Evolutionary conservation across 2,888 invertebrate species (phyloP).

Genomic region (Chloromyia formosa): DNA sequence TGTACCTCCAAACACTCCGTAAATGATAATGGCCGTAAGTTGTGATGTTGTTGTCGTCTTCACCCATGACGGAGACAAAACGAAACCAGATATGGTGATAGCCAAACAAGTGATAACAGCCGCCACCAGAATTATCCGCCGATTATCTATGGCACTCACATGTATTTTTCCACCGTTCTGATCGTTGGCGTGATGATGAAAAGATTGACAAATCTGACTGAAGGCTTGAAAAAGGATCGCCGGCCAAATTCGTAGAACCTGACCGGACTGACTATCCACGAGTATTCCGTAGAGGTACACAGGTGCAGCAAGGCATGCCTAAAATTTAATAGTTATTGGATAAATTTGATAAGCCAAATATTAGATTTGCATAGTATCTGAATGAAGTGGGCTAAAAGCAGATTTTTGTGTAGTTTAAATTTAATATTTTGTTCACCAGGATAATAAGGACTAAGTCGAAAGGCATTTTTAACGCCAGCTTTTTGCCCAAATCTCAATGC

Average conservation of each 20-base stretch:
- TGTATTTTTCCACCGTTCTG: slow-evolving; percentile 55
- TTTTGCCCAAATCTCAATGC: too few relatives aligned
- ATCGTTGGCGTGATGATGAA: slow-evolving; percentile 60
- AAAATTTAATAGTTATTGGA: slow-evolving; percentile 7
- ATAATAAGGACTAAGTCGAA: too few relatives aligned
- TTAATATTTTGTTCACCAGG: too few relatives aligned
- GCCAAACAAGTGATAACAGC: slow-evolving; percentile 59
- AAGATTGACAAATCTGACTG: slow-evolving; percentile 60
- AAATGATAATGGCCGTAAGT: slow-evolving; percentile 60
- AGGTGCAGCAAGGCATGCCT: slow-evolving; percentile 63
- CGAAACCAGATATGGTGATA: slow-evolving; percentile 60
- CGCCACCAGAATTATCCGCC: slow-evolving; percentile 59
- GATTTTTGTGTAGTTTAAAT: too few relatives aligned
- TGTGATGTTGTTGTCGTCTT: slow-evolving; percentile 60
- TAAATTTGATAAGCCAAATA: too few relatives aligned
- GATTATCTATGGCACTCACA: slow-evolving; percentile 57
- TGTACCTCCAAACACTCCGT: slow-evolving; percentile 63
- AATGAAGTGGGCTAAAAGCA: too few relatives aligned
- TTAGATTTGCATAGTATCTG: too few relatives aligned
- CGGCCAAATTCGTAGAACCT: slow-evolving; percentile 62
- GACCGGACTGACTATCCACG: slow-evolving; percentile 62
- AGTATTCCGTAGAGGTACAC: slow-evolving; percentile 63
- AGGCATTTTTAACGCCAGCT: too few relatives aligned
- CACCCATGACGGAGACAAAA: slow-evolving; percentile 63
- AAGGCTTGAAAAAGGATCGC: slow-evolving; percentile 62